Percentiles rank a stretch among this genome's conserved stretches.
Conservation (phyloP, 92 coral and sea anemone genomes). For the Actinernus sp. region DNA sequence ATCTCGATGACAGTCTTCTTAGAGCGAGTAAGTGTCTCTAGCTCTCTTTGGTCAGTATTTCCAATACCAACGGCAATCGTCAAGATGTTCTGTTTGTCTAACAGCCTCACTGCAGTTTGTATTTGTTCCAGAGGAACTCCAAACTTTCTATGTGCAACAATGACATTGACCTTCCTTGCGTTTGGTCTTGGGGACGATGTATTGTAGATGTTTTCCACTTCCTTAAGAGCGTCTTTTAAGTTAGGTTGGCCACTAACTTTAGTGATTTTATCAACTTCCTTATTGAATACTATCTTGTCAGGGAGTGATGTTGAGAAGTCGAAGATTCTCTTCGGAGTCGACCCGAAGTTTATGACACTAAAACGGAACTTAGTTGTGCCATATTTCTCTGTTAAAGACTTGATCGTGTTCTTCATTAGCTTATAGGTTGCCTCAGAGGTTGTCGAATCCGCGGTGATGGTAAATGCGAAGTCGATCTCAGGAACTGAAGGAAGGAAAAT, state of each 20-base stretch:
- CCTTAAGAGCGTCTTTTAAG: slow-evolving; percentile 3
- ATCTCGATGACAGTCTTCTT: slow-evolving; percentile 4
- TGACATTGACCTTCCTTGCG: slow-evolving; percentile 7
- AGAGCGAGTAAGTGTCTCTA: slow-evolving; percentile 18
- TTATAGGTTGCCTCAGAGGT: not conserved
- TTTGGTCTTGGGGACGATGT: slow-evolving; percentile 9
- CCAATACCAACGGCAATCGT: slow-evolving; percentile 19
- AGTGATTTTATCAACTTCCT: slow-evolving; percentile 6
- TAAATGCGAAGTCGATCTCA: slow-evolving; percentile 21
- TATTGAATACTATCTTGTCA: slow-evolving; percentile 15
- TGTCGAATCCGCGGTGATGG: slow-evolving; percentile 3
- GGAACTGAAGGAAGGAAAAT: slow-evolving; percentile 14
- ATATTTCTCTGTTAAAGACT: slow-evolving; percentile 24
- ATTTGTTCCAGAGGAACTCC: not conserved
- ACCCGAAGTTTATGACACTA: slow-evolving; percentile 12
- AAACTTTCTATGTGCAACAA: slow-evolving; percentile 9
- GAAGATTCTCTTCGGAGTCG: slow-evolving; percentile 6
- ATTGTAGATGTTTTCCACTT: slow-evolving; percentile 16
- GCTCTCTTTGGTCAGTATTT: slow-evolving; percentile 5
- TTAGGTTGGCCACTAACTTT: slow-evolving; percentile 8
- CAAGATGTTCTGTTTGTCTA: not conserved
- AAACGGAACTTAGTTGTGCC: slow-evolving; percentile 25
- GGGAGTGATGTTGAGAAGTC: slow-evolving; percentile 7
- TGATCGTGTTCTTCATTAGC: slow-evolving; percentile 2
- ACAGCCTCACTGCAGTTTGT: slow-evolving; percentile 8